Conservation (phyloP, 2,113 vertebrate species). For the Sylvilagus bachmani region DNA sequence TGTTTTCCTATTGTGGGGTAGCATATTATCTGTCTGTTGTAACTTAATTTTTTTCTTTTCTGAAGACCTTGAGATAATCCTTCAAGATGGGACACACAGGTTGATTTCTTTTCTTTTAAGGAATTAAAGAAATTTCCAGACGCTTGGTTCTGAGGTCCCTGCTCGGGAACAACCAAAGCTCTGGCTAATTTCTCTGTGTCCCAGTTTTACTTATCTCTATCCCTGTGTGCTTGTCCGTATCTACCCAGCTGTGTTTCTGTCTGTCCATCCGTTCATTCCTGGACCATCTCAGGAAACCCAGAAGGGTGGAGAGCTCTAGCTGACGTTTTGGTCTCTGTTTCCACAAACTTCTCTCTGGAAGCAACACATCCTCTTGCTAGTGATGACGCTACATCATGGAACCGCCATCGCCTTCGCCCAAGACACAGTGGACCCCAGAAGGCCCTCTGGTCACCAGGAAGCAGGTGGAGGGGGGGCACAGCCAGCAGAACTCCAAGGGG, state of each 20-base stretch:
- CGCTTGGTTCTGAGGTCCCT: background rate
- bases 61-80: background rate
- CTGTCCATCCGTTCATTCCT: background rate
- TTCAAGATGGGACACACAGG: background rate
- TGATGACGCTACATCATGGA: background rate
- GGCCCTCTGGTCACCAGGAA: background rate
- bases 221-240: rapidly evolving
- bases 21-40: background rate
- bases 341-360: background rate
- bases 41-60: slow-evolving; percentile 25
- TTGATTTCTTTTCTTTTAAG: background rate
- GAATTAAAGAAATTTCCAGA: background rate
- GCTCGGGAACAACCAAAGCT: background rate
- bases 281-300: background rate
- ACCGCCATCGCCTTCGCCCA: too few species aligned
- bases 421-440: background rate
- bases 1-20: background rate
- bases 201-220: rapidly evolving
- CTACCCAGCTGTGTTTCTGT: rapidly evolving
- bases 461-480: too few species aligned
- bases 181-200: background rate
- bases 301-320: background rate
- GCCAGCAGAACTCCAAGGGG: rapidly evolving
- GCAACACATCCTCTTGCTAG: background rate
- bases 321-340: background rate